phyloP scores from a whole-genome alignment of 2,113 vertebrate species.

The Barnardius zonarius region DNA sequence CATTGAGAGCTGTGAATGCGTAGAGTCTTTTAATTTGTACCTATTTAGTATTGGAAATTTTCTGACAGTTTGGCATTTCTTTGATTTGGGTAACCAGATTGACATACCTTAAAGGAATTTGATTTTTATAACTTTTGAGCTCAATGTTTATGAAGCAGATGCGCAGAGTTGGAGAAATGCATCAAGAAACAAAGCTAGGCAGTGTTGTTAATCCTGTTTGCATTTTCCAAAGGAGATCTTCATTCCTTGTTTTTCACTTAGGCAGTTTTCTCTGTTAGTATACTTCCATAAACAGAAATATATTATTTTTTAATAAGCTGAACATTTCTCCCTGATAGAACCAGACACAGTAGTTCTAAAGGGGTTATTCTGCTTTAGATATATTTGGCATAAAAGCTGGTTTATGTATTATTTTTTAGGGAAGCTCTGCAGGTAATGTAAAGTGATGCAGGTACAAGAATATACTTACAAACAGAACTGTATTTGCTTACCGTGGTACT shows the following conservation, averaged over 20 bases:
- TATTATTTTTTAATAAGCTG: neutral
- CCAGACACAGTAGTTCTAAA: neutral
- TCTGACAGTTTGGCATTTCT: neutral
- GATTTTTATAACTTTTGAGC: neutral
- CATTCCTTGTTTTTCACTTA: neutral
- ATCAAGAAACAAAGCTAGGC: neutral
- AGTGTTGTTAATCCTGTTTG: neutral
- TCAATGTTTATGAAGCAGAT: neutral
- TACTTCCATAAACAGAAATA: neutral
- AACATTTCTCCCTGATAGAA: neutral
- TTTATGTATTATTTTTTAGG: neutral
- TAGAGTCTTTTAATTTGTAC: neutral
- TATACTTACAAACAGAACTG: neutral
- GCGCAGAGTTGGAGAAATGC: rapidly evolving
- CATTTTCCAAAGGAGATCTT: neutral
- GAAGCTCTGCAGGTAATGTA: neutral
- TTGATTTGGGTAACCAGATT: neutral
- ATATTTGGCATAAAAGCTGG: neutral
- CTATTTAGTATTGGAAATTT: neutral
- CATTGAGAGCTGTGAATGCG: neutral
- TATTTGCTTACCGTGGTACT: neutral
- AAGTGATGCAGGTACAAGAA: neutral
- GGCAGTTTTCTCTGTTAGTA: neutral
- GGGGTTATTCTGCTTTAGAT: neutral
- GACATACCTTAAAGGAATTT: neutral